phyloP scores from a whole-genome alignment of 1,140 invertebrate species.

The Panagrolaimus sp. region DNA sequence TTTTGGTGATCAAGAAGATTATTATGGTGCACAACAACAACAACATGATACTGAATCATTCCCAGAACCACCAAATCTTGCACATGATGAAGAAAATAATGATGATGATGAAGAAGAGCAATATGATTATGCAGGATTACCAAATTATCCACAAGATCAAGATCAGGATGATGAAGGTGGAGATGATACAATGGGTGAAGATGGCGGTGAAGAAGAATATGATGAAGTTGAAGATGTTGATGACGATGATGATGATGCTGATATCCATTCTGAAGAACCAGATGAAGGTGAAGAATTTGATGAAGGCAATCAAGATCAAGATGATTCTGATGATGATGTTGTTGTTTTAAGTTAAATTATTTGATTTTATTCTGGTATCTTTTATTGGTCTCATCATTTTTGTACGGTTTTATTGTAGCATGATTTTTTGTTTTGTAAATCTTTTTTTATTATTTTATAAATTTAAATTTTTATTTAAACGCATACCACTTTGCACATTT shows the following conservation, averaged over 20 bases:
- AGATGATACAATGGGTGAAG: neutral
- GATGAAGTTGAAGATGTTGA: slow-evolving; percentile 3
- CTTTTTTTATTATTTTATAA: no score
- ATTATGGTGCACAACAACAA: neutral
- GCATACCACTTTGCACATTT: no score
- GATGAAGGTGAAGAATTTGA: slow-evolving; percentile 1
- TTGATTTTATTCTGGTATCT: no score
- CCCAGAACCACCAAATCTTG: neutral
- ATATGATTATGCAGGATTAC: no score
- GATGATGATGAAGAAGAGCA: neutral
- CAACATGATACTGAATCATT: neutral
- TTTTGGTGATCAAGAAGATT: neutral
- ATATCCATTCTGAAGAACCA: no score
- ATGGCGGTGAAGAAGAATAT: neutral
- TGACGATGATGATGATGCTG: neutral
- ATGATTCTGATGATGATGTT: neutral
- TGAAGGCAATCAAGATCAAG: neutral
- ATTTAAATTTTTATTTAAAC: no score
- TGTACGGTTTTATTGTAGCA: no score
- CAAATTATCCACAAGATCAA: neutral
- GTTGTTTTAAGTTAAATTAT: neutral
- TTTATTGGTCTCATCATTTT: no score
- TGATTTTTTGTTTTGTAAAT: no score
- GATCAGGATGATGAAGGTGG: neutral
- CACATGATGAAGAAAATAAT: neutral